Evolutionary conservation across 2,888 invertebrate species (phyloP).

Genomic region (Drosophila phalerata): DNA sequence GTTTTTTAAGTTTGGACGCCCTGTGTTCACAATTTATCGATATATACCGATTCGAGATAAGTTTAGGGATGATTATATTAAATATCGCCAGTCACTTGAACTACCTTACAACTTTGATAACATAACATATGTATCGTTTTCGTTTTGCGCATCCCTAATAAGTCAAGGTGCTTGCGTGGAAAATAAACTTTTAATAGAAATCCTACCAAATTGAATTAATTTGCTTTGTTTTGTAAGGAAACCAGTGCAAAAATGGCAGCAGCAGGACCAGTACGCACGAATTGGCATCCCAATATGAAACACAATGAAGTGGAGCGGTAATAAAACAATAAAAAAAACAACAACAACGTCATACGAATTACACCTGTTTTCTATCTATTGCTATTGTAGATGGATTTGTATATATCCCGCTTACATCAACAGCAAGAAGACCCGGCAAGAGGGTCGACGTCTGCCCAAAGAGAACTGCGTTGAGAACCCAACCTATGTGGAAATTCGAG

Average conservation of each 20-base stretch:
- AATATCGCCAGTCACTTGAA: background rate
- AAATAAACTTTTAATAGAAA: conserved; percentile 36
- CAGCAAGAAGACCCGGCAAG: conserved; percentile 94
- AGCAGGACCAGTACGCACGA: conserved; percentile 86
- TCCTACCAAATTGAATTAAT: conserved; percentile 1
- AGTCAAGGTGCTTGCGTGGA: conserved; percentile 72
- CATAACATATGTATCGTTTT: background rate
- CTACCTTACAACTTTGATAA: background rate
- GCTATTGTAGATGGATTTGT: conserved; percentile 92
- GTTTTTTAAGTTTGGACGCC: no score
- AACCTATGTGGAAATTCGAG: conserved; percentile 96
- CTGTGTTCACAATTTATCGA: conserved; percentile 27
- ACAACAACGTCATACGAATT: conserved; percentile 10
- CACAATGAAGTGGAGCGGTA: conserved; percentile 93
- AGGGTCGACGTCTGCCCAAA: conserved; percentile 95
- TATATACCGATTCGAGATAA: conserved; percentile 2
- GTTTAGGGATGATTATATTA: background rate
- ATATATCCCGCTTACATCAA: conserved; percentile 99
- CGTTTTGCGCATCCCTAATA: conserved; percentile 32
- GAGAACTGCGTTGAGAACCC: conserved; percentile 97
- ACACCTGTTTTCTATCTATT: conserved; percentile 39
- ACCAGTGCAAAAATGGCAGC: conserved; percentile 85
- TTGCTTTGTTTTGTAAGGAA: conserved; percentile 11
- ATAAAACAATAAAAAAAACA: conserved; percentile 12
- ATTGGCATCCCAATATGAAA: conserved; percentile 91